Percentiles rank a stretch among this genome's conserved stretches.
Conservation (phyloP, 2,888 invertebrate species). For the Stegana nigrithorax region DNA sequence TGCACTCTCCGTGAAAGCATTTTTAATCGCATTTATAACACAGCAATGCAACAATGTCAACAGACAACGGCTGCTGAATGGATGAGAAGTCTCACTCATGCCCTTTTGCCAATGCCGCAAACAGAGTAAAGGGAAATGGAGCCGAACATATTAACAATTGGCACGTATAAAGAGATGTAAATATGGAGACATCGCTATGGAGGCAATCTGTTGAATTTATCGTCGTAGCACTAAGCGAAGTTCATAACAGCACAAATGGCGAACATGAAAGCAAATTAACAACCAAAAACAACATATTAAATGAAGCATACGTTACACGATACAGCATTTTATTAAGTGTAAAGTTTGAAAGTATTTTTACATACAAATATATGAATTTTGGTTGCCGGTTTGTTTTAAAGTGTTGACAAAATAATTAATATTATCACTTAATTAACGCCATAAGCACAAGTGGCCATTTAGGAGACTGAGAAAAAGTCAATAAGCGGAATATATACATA, state of each 20-base stretch:
- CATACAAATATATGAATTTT: too few species aligned
- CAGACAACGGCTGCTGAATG: slow-evolving; percentile 3
- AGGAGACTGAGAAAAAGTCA: too few species aligned
- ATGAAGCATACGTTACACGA: slow-evolving; percentile 44
- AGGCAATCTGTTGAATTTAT: slow-evolving; percentile 58
- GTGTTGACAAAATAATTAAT: slow-evolving; percentile 69
- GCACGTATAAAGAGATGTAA: neutral
- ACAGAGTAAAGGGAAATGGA: too few species aligned
- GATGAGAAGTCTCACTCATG: too few species aligned
- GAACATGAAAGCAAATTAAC: neutral
- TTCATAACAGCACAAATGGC: slow-evolving; percentile 26
- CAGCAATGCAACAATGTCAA: slow-evolving; percentile 15
- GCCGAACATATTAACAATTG: neutral
- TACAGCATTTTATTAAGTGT: slow-evolving; percentile 52
- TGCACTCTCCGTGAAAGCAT: slow-evolving; percentile 60
- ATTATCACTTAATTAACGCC: slow-evolving; percentile 68
- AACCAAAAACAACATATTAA: slow-evolving; percentile 31
- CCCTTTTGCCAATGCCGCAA: neutral
- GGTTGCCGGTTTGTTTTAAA: slow-evolving; percentile 53
- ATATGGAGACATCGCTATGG: slow-evolving; percentile 2
- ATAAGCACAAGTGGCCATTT: neutral
- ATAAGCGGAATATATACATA: too few species aligned
- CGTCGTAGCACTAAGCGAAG: slow-evolving; percentile 26
- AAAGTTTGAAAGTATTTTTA: too few species aligned
- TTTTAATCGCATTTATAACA: slow-evolving; percentile 60